Evolutionary conservation across 1,140 invertebrate genomes (phyloP).

Genomic region (Eubasilissa regina): DNA sequence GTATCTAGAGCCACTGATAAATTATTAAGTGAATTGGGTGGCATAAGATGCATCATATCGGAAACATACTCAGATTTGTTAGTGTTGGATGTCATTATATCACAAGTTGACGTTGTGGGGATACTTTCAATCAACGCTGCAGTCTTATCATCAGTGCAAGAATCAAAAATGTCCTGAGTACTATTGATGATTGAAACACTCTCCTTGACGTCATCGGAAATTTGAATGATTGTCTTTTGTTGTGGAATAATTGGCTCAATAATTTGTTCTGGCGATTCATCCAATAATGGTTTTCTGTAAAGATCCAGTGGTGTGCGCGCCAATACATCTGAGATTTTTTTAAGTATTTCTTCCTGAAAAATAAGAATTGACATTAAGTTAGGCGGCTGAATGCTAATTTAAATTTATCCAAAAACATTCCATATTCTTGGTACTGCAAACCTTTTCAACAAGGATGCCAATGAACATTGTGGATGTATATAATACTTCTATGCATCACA

Average conservation of each 20-base stretch:
- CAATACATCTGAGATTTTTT: constrained; percentile 78
- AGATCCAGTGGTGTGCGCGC: constrained; percentile 81
- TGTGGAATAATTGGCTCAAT: constrained; percentile 43
- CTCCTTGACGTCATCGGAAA: constrained; percentile 48
- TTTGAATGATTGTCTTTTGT: constrained; percentile 1
- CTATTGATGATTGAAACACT: constrained; percentile 15
- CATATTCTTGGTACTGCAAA: no score
- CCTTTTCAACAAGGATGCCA: no score
- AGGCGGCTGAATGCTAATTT: no score
- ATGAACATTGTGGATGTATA: no score
- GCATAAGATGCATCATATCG: constrained; percentile 63
- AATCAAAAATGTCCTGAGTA: constrained; percentile 54
- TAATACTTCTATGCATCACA: no score
- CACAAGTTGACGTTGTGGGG: not conserved
- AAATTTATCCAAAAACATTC: no score
- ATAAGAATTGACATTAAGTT: constrained; percentile 9
- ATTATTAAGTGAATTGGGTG: constrained; percentile 63
- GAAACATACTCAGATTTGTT: not conserved
- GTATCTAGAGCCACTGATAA: constrained; percentile 52
- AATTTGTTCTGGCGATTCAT: constrained; percentile 19
- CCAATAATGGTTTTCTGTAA: constrained; percentile 70
- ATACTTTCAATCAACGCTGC: constrained; percentile 45
- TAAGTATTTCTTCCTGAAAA: constrained; percentile 78
- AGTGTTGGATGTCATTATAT: not conserved
- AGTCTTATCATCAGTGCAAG: constrained; percentile 53